phyloP scores from a whole-genome alignment of 1,140 invertebrate genomes.

The Plutomurus gul region DNA sequence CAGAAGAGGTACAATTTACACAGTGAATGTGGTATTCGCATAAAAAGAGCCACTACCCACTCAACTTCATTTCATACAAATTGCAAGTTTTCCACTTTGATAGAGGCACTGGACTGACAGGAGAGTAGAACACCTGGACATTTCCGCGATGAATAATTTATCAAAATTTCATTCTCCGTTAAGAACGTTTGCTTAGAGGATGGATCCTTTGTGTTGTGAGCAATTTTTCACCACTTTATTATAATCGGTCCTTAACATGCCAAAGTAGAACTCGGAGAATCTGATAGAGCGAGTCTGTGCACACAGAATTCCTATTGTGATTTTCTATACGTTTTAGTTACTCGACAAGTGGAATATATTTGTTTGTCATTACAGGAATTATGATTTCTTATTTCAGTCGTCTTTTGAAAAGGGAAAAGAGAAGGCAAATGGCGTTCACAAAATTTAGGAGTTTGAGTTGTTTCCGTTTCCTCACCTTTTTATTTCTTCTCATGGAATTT shows the following conservation, averaged over 20 bases:
- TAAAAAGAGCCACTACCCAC: too few species aligned
- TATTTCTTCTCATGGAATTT: not conserved
- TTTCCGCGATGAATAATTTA: not conserved
- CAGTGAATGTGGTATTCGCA: too few species aligned
- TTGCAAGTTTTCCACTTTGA: not conserved
- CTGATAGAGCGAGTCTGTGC: not conserved
- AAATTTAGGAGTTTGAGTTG: not conserved
- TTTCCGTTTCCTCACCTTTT: not conserved
- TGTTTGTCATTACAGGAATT: not conserved
- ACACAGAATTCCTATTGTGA: not conserved
- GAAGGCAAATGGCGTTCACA: not conserved
- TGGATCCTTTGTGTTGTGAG: not conserved
- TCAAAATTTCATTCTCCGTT: not conserved
- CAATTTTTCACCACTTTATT: conserved; percentile 16
- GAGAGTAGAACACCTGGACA: not conserved
- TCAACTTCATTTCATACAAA: not conserved
- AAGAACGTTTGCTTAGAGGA: not conserved
- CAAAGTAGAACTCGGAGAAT: not conserved
- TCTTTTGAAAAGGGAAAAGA: not conserved
- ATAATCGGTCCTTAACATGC: conserved; percentile 12
- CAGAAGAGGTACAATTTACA: too few species aligned
- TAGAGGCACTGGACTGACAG: not conserved
- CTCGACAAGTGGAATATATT: too few species aligned
- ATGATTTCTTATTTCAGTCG: not conserved
- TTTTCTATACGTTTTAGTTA: not conserved